Evolutionary conservation across 2,888 invertebrate species (phyloP).

Genomic region (Atethmia centrago): DNA sequence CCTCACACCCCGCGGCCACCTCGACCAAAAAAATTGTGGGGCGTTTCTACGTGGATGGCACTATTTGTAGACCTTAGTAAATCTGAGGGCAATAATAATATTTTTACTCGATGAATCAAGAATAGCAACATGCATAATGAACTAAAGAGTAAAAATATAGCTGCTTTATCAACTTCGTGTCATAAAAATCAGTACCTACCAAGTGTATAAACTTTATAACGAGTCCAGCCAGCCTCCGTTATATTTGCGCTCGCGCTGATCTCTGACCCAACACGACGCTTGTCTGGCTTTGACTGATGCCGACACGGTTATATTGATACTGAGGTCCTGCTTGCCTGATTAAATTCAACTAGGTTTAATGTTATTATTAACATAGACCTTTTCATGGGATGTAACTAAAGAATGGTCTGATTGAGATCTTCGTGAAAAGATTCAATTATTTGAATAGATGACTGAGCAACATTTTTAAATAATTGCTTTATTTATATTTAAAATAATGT

Average conservation of each 20-base stretch:
- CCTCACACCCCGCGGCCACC: too few relatives aligned
- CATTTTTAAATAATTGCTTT: not conserved
- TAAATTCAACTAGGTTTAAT: conserved; percentile 25
- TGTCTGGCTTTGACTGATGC: conserved; percentile 49
- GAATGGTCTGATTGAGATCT: not conserved
- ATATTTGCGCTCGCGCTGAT: conserved; percentile 48
- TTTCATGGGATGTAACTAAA: not conserved
- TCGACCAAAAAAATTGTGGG: too few relatives aligned
- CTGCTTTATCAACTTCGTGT: conserved; percentile 2
- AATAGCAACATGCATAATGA: too few relatives aligned
- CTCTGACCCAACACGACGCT: conserved; percentile 53
- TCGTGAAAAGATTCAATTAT: not conserved
- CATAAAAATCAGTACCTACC: conserved; percentile 36
- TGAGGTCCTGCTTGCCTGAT: conserved; percentile 25
- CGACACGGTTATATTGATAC: conserved; percentile 47
- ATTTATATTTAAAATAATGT: not conserved
- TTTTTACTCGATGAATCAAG: too few relatives aligned
- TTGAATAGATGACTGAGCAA: conserved; percentile 16
- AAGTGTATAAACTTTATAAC: conserved; percentile 12
- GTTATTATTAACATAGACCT: conserved; percentile 5
- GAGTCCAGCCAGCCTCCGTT: conserved; percentile 41
- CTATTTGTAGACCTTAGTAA: too few relatives aligned
- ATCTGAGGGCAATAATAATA: too few relatives aligned
- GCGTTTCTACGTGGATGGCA: too few relatives aligned
- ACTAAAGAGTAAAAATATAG: too few relatives aligned